These are phyloP conservation scores for Leucophenga montana DNA, from an alignment of 2,888 invertebrate genomes.

Conservation along the genomic window DNA sequence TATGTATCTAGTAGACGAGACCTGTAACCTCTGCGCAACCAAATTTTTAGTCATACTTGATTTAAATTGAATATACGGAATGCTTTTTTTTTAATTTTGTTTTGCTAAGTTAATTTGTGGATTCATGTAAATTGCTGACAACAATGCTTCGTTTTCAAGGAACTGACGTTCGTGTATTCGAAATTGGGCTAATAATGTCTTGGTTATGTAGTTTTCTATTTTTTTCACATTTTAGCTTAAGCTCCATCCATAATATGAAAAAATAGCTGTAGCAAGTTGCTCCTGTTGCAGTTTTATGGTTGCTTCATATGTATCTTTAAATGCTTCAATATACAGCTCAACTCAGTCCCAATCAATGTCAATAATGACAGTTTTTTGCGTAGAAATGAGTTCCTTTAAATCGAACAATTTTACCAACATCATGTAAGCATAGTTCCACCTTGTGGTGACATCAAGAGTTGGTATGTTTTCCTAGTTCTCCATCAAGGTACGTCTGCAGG, in stretches of 20 bases:
- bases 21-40: too few species aligned
- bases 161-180: constrained; percentile 26
- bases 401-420: too few species aligned
- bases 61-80: constrained; percentile 26
- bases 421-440: too few species aligned
- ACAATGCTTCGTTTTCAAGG: constrained; percentile 24
- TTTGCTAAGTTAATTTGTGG: constrained; percentile 23
- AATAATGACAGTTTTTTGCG: too few species aligned
- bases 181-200: constrained; percentile 30
- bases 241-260: constrained; percentile 36
- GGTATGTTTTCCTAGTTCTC: too few species aligned
- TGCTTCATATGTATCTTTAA: constrained; percentile 25
- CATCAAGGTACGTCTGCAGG: too few species aligned
- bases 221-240: constrained; percentile 34
- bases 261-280: constrained; percentile 30
- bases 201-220: constrained; percentile 22
- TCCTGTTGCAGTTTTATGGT: constrained; percentile 33
- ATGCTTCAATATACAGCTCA: constrained; percentile 26
- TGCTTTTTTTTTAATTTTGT: constrained; percentile 32
- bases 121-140: constrained; percentile 33
- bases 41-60: constrained; percentile 10
- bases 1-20: too few species aligned
- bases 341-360: constrained; percentile 20
- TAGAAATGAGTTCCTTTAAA: too few species aligned
- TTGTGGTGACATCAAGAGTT: too few species aligned